These are phyloP conservation scores for Brevipalpus yothersi DNA, from an alignment of 1,140 invertebrate species.

Conservation along the genomic window DNA sequence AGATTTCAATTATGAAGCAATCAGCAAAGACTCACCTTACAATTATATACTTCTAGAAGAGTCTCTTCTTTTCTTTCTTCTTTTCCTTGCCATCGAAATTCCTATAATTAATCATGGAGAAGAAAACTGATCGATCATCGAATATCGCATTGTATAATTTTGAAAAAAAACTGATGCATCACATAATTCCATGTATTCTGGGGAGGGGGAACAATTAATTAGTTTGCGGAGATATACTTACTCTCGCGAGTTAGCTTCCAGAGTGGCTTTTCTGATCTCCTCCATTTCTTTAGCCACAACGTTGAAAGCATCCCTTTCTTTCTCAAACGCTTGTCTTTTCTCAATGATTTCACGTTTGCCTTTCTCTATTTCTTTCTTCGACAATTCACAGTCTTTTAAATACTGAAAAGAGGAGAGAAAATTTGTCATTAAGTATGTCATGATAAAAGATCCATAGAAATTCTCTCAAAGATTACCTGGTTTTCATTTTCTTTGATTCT, in stretches of 20 bases:
- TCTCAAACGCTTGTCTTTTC: constrained; percentile 51
- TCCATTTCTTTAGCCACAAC: constrained; percentile 13
- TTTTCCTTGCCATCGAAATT: too few species aligned
- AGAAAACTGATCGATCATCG: too few species aligned
- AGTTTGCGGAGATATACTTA: constrained; percentile 12
- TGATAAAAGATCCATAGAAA: neutral
- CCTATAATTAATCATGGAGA: too few species aligned
- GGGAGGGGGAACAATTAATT: too few species aligned
- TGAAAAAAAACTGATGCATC: too few species aligned
- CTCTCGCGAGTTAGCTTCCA: constrained; percentile 15
- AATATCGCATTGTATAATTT: too few species aligned
- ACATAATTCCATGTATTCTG: too few species aligned
- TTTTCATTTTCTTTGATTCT: constrained; percentile 75
- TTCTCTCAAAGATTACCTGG: constrained; percentile 33
- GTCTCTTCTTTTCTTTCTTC: too few species aligned
- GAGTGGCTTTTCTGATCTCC: constrained; percentile 12
- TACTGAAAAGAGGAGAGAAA: constrained; percentile 21
- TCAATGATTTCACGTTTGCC: constrained; percentile 76
- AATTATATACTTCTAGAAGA: too few species aligned
- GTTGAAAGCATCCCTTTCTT: constrained; percentile 37
- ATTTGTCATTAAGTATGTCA: neutral
- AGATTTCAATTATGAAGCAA: too few species aligned
- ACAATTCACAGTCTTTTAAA: constrained; percentile 38
- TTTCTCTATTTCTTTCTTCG: constrained; percentile 45
- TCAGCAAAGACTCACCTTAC: too few species aligned